These are phyloP conservation scores for Aradus depressus DNA, from an alignment of 2,888 invertebrate genomes.

Conservation along the genomic window DNA sequence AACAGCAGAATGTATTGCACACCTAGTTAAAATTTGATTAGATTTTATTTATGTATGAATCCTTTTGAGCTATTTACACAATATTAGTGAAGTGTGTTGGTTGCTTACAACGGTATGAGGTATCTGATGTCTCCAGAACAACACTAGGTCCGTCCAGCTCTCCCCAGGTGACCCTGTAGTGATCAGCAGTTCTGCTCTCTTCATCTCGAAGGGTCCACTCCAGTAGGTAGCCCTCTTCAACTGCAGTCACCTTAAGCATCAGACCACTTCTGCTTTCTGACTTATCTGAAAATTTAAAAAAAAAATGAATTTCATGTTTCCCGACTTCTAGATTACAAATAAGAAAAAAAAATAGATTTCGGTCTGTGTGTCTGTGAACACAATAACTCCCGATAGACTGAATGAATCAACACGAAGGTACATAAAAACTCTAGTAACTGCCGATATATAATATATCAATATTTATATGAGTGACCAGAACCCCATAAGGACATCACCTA, in stretches of 20 bases:
- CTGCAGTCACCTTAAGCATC: constrained; percentile 45
- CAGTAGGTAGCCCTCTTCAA: constrained; percentile 63
- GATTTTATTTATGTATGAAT: neutral
- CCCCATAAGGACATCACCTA: too few species aligned
- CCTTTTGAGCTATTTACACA: neutral
- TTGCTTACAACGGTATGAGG: constrained; percentile 9
- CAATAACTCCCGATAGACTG: too few species aligned
- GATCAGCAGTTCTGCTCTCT: constrained; percentile 45
- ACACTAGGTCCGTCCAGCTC: constrained; percentile 31
- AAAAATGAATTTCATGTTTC: neutral
- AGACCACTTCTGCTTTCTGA: constrained; percentile 55
- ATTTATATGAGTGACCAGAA: too few species aligned
- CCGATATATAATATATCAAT: too few species aligned
- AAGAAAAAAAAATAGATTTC: neutral
- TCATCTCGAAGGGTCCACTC: constrained; percentile 58
- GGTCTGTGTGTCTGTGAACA: neutral
- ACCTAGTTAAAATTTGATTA: neutral
- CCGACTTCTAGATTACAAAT: neutral
- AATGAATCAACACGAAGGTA: too few species aligned
- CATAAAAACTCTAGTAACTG: too few species aligned
- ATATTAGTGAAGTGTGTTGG: neutral
- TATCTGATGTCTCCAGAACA: constrained; percentile 8
- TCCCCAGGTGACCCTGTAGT: constrained; percentile 61
- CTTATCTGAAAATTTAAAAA: constrained; percentile 39
- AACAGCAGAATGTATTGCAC: neutral